Evolutionary conservation across 2,797 vertebrate species (phyloP), one percentile per base, ranked within the genome.

Genomic region (Mus spretus): DNA sequence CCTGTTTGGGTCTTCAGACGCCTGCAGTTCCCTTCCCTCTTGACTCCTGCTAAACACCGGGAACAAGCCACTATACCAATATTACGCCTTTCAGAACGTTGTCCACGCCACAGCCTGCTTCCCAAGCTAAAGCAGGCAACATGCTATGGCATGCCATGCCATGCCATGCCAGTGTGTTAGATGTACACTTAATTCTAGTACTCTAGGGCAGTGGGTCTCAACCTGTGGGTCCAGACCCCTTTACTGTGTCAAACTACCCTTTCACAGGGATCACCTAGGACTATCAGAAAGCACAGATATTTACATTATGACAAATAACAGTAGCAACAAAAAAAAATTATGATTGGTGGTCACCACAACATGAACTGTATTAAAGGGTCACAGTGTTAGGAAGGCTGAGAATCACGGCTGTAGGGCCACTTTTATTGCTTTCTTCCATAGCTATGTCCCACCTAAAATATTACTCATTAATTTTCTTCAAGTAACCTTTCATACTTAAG

Each of bases 401-500:
- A 67, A n/a, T 3, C 1, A 8, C 44, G 15, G 31, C 44, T 67
- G 28, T 24, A 47, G 24, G 65, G 50, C 2, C 6, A 6, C 20
- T 57, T 96, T 67, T 37, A 61, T 89, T 53, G 57, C 9, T 50
- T 78, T 78, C 40, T 19, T 57, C 80, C 53, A n/a, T 13, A 22
- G 63, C 53, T 47, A 34, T 0, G 65, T 3, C 28, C 13, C 28
- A 82, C 59, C 91, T 80, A 85, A 4, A 90, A 70, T 63, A 77
- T 70, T 19, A 88, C 61, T 37, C 88, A 57, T 31, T 59, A 53
- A 50, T 88, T 81, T 57, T 89, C 44, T 89, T 95, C 55, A 67
- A 95, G 87, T 81, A 44, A 75, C 24, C 81, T 79, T 83, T 92
- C 77, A 31, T 15, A 94, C 59, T 93, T 93, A 95, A 40, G 47